phyloP scores from a whole-genome alignment of 2,113 vertebrate species.

The Mesocricetus auratus region DNA sequence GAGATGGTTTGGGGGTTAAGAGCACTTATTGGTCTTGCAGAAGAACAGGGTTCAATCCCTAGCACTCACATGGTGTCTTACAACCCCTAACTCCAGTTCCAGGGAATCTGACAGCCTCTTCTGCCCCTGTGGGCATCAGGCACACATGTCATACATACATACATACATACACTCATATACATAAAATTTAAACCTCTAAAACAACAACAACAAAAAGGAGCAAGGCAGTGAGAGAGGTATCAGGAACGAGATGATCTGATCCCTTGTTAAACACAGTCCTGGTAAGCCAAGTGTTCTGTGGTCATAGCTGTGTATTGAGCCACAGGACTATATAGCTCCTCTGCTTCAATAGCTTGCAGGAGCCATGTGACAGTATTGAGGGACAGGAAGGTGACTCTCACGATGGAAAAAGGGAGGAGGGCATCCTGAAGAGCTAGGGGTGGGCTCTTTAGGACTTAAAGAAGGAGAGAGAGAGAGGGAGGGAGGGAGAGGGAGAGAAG shows the following conservation, averaged over 20 bases:
- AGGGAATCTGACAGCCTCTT: background rate
- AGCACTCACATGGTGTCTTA: background rate
- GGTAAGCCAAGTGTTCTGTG: conserved; percentile 62
- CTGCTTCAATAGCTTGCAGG: conserved; percentile 59
- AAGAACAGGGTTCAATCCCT: background rate
- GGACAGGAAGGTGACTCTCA: conserved; percentile 69
- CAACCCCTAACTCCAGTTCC: background rate
- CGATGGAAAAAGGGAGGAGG: background rate
- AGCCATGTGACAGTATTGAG: conserved; percentile 60
- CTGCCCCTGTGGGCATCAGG: background rate
- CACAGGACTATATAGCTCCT: conserved; percentile 66
- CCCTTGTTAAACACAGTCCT: conserved; percentile 81
- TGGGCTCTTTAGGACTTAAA: background rate
- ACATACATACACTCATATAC: background rate
- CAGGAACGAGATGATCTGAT: conserved; percentile 77
- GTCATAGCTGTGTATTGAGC: conserved; percentile 73
- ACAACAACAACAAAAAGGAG: background rate
- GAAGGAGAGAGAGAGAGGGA: background rate
- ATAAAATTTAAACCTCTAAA: background rate
- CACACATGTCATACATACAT: background rate
- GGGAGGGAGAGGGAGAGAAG: background rate
- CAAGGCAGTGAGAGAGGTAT: conserved; percentile 14
- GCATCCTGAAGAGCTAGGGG: background rate
- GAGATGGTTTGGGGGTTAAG: background rate
- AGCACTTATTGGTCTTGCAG: background rate